A percentile compares a stretch with the other conserved stretches of the same genome.
Conservation (phyloP, 2,113 vertebrate genomes). For the Hemiscyllium ocellatum region DNA sequence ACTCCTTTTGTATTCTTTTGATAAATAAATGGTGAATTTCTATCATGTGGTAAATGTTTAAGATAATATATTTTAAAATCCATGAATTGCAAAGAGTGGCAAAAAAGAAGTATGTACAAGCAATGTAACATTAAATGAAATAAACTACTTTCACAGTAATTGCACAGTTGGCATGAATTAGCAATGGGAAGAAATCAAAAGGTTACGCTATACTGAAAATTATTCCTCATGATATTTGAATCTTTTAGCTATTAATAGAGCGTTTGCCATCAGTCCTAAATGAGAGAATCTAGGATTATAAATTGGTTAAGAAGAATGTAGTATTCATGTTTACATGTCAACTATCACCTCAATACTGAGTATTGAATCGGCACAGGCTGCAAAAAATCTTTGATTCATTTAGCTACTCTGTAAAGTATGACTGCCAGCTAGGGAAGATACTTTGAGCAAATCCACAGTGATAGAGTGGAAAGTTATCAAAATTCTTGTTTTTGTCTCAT, state of each 20-base stretch:
- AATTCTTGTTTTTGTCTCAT: background rate
- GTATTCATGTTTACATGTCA: background rate
- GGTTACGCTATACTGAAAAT: background rate
- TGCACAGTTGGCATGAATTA: background rate
- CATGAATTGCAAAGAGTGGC: background rate
- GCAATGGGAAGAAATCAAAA: slow-evolving; percentile 4
- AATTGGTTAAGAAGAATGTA: background rate
- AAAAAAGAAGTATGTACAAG: background rate
- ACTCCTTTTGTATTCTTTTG: background rate
- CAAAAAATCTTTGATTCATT: background rate
- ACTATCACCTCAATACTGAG: background rate
- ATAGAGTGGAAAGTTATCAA: background rate
- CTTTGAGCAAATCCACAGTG: background rate
- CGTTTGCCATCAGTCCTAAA: background rate
- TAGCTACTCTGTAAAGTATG: background rate
- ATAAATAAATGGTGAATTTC: background rate
- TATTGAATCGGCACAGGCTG: background rate
- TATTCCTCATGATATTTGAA: background rate
- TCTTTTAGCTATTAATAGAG: background rate
- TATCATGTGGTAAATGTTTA: background rate
- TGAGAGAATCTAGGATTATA: background rate
- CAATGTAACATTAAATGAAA: background rate
- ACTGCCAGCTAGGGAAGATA: background rate
- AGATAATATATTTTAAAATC: background rate
- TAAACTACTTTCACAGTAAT: background rate